phyloP scores from a whole-genome alignment of 2,113 vertebrate species.

The Semnornis frantzii region DNA sequence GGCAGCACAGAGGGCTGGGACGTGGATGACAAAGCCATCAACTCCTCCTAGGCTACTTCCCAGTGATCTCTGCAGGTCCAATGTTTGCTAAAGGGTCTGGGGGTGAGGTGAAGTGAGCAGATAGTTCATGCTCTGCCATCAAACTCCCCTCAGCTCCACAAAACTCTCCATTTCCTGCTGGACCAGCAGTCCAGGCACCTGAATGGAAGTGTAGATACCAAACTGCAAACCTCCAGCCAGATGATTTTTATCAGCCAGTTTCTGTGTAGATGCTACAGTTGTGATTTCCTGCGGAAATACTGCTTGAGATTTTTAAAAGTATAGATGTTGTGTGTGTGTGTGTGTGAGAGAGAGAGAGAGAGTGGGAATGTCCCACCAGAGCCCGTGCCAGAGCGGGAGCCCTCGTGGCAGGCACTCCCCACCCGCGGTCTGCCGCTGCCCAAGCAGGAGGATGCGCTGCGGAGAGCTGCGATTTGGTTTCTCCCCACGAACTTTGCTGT shows the following conservation, averaged over 20 bases:
- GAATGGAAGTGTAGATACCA: constrained; percentile 57
- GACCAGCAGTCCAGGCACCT: constrained; percentile 14
- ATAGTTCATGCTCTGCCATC: neutral
- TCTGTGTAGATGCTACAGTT: constrained; percentile 62
- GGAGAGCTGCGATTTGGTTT: constrained; percentile 57
- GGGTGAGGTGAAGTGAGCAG: constrained; percentile 17
- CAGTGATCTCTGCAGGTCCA: constrained; percentile 18
- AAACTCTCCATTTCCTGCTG: constrained; percentile 39
- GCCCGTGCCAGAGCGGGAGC: constrained; percentile 10
- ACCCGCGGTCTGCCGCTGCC: neutral
- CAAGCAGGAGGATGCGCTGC: neutral
- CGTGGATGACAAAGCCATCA: constrained; percentile 22
- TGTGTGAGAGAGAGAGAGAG: neutral
- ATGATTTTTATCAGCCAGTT: constrained; percentile 57
- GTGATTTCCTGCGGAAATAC: constrained; percentile 62
- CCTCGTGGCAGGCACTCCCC: constrained; percentile 12
- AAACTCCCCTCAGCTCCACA: neutral
- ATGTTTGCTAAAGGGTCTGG: neutral
- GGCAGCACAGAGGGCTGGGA: constrained; percentile 11
- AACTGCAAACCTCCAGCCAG: constrained; percentile 42
- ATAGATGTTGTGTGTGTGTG: constrained; percentile 9
- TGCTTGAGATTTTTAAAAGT: constrained; percentile 47
- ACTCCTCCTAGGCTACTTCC: constrained; percentile 27
- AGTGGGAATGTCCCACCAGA: neutral
- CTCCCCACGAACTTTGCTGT: constrained; percentile 73